Evolutionary conservation across 2,797 vertebrate species (phyloP).

Genomic region (Cacajao melanocephalus): DNA sequence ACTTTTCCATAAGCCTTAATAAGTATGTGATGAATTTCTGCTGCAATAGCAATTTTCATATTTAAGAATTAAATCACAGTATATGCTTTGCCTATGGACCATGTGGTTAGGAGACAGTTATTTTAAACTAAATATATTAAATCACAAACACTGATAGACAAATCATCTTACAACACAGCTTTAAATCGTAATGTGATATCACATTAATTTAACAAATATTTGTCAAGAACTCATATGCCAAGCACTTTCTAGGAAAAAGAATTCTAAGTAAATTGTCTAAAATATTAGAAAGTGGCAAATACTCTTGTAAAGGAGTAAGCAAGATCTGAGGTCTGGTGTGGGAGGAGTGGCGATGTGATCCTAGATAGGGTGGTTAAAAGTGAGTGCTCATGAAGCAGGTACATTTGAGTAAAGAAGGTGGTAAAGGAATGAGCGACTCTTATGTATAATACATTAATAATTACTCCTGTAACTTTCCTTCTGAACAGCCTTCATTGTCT

Average conservation of each 20-base stretch:
- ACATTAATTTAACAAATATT: constrained; percentile 10
- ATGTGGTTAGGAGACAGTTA: neutral
- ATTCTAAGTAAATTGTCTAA: constrained; percentile 16
- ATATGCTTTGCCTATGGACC: constrained; percentile 6
- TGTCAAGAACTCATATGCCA: neutral
- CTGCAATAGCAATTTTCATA: constrained; percentile 1
- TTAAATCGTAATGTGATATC: neutral
- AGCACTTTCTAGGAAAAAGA: neutral
- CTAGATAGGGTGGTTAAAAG: neutral
- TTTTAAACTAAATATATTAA: constrained; percentile 10
- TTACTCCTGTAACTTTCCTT: neutral
- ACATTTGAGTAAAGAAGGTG: neutral
- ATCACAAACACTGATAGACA: neutral
- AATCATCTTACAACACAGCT: neutral
- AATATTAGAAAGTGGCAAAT: neutral
- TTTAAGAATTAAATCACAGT: constrained; percentile 17
- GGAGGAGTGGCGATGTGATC: neutral
- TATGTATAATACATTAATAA: neutral
- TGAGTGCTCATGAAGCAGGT: neutral
- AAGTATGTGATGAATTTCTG: constrained; percentile 30
- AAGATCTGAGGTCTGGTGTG: neutral
- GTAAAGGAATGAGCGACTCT: neutral
- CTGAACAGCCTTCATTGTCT: neutral
- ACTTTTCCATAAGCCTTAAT: constrained; percentile 3
- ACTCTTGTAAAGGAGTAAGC: neutral